A percentile compares a stretch with the other conserved stretches of the same genome.
Conservation (phyloP, 2,113 vertebrate genomes). For the Lontra canadensis region DNA sequence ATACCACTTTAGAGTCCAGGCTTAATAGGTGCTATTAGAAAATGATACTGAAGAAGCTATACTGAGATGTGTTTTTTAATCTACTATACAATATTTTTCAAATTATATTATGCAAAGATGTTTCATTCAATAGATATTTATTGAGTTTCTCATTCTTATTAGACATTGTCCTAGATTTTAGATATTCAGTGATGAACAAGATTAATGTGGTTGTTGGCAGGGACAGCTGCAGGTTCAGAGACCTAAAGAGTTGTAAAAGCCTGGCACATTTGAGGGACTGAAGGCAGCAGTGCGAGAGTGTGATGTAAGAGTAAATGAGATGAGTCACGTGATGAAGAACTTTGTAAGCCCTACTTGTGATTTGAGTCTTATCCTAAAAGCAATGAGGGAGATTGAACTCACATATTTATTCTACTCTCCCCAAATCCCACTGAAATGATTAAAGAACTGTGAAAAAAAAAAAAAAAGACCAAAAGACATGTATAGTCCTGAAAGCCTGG, state of each 20-base stretch:
- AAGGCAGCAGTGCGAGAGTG: not conserved
- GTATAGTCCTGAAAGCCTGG: not conserved
- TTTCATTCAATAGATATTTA: not conserved
- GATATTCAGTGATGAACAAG: not conserved
- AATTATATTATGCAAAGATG: not conserved
- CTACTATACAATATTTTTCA: not conserved
- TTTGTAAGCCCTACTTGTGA: not conserved
- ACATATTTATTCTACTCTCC: not conserved
- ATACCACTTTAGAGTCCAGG: not conserved
- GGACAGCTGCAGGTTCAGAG: not conserved
- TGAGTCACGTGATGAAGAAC: not conserved
- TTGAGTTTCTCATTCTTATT: not conserved
- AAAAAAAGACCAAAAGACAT: not conserved
- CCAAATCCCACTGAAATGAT: not conserved
- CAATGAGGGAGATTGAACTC: not conserved
- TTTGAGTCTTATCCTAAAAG: not conserved
- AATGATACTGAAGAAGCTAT: not conserved
- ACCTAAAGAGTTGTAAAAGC: not conserved
- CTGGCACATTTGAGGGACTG: accelerated
- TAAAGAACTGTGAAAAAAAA: not conserved
- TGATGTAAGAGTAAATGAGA: not conserved
- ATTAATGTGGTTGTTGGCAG: not conserved
- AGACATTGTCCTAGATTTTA: not conserved
- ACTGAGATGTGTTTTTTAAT: not conserved
- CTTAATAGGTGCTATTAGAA: not conserved